These are phyloP conservation scores for human (Homo sapiens) DNA, from an alignment of 2,113 vertebrate species.

Conservation along the genomic window DNA sequence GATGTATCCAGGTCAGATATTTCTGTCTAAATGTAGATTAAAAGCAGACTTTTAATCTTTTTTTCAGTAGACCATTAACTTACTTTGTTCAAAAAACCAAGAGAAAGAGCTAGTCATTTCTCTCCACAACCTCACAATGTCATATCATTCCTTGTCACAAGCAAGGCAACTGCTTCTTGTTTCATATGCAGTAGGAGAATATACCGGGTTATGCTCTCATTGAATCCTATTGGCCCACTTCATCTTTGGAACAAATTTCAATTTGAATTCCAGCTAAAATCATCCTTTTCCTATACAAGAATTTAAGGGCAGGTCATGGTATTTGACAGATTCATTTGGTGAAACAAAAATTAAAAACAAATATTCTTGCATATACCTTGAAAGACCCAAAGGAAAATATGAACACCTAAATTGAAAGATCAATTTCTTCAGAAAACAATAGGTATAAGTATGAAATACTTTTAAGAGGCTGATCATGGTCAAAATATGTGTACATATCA, in stretches of 20 bases:
- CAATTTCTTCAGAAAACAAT: not conserved
- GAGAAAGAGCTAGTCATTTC: not conserved
- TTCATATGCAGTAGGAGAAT: not conserved
- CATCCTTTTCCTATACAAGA: not conserved
- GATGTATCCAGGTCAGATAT: slow-evolving; percentile 43
- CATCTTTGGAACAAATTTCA: not conserved
- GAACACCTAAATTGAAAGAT: not conserved
- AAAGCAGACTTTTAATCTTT: slow-evolving; percentile 22
- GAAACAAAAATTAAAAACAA: not conserved
- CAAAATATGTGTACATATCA: not conserved
- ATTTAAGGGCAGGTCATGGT: not conserved
- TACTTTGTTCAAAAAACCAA: slow-evolving; percentile 25
- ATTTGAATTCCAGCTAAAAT: slow-evolving; percentile 9
- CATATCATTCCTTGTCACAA: not conserved
- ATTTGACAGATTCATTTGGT: not conserved
- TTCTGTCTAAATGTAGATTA: slow-evolving; percentile 53
- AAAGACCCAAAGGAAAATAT: not conserved
- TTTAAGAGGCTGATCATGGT: not conserved
- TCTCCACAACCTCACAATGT: not conserved
- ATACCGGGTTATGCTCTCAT: not conserved
- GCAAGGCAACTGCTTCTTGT: not conserved
- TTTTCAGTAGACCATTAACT: slow-evolving; percentile 15
- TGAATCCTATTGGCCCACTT: not conserved
- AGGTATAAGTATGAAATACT: not conserved
- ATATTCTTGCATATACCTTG: not conserved